Evolutionary conservation across 2,888 invertebrate species (phyloP), one percentile per base, ranked within the genome.

Genomic region (Hemithea aestivaria): DNA sequence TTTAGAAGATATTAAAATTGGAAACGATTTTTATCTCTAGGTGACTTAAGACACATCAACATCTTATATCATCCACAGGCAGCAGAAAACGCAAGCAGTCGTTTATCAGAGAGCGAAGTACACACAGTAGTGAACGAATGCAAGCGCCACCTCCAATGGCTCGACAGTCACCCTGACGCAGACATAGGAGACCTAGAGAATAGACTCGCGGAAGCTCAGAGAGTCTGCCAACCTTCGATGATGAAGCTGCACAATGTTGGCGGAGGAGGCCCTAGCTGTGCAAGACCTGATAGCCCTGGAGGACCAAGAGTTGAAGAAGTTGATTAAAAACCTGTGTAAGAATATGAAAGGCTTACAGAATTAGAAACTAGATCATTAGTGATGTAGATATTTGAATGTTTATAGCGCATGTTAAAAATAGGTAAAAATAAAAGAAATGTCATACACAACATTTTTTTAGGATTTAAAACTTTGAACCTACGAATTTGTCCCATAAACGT

Each of bases 101-200:
- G 92, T 61, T 80, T 97, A 2, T 88, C 90, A 11, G 91, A 91
- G 0, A 80, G 83, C 0, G 97, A 97, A 64, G 93, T 93, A 60
- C 89, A 90, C 29, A 70, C 84, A 7, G 93, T 95, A 0, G 70
- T 88, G 4, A 89, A 90, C 8, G 93, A 93, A 65, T 94, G 94
- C 62, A 83, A 89, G 10, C 90, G 91, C 7, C 91, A 93, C 39
- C 85, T 96, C 38, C 80, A 88, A 7, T 97, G 96, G 96, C 77
- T 97, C 22, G 97, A 97, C 56, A 75, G 82, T 10, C 95, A 96
- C 66, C 89, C 91, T 1, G 80, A 94, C 27, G 96, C 96, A 4
- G 92, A 93, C 33, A 92, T 92, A 56, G 91, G 91, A 6, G 95
- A 96, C 53, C 91, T 92, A 51, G 94, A 96, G 33, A 89, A 92